These are phyloP conservation scores for Ondatra zibethicus DNA, from an alignment of 2,113 vertebrate genomes.

Conservation along the genomic window DNA sequence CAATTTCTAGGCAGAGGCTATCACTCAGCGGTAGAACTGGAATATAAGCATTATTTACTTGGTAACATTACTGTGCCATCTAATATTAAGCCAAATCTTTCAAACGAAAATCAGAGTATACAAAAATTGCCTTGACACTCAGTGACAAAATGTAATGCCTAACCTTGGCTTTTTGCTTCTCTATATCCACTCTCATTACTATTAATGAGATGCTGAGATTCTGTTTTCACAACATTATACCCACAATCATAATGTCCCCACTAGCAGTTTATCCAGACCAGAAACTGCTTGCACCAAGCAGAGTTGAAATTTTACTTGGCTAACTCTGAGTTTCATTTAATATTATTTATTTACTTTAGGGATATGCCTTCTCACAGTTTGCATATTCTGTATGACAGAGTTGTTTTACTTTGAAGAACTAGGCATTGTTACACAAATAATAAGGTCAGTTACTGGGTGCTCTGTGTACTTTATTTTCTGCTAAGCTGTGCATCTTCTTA, in stretches of 20 bases:
- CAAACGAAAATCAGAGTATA: slow-evolving; percentile 69
- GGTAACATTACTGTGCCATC: slow-evolving; percentile 61
- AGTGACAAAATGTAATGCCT: slow-evolving; percentile 36
- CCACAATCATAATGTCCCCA: background rate
- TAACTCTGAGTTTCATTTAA: background rate
- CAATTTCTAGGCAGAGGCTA: slow-evolving; percentile 65
- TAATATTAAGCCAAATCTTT: slow-evolving; percentile 61
- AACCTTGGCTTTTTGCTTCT: background rate
- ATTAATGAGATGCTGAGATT: slow-evolving; percentile 32
- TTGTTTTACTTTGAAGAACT: background rate
- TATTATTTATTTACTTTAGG: background rate
- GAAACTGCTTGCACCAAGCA: background rate
- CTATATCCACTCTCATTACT: slow-evolving; percentile 22
- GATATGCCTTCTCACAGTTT: background rate
- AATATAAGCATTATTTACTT: slow-evolving; percentile 71
- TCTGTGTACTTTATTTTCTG: background rate
- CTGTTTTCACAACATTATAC: background rate
- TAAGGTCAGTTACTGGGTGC: background rate
- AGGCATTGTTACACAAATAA: background rate
- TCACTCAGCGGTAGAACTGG: slow-evolving; percentile 51
- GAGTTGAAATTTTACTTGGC: background rate
- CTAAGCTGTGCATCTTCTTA: background rate
- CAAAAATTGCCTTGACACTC: slow-evolving; percentile 60
- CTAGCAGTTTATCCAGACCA: background rate
- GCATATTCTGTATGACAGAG: background rate